Evolutionary conservation across 2,797 vertebrate species (phyloP).

Genomic region (Sebastes matsubarae): DNA sequence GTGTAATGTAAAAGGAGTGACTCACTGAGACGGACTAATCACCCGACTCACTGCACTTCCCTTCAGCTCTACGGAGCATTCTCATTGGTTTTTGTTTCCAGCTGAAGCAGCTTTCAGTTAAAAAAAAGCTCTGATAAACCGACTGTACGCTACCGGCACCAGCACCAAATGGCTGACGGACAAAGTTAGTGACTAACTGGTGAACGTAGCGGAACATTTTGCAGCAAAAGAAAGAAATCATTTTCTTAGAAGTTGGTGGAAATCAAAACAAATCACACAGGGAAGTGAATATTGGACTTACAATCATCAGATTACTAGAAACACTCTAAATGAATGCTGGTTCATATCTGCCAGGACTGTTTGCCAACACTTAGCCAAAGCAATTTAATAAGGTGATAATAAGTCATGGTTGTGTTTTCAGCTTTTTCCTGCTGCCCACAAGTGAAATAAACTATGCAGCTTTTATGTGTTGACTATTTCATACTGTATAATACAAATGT

Average conservation of each 20-base stretch:
- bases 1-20: background rate
- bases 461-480: background rate
- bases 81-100: background rate
- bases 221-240: too few relatives aligned
- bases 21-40: background rate
- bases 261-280: background rate
- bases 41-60: background rate
- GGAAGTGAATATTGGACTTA: background rate
- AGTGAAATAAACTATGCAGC: background rate
- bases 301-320: background rate
- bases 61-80: background rate
- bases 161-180: background rate
- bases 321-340: background rate
- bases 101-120: background rate
- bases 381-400: background rate
- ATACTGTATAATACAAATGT: background rate
- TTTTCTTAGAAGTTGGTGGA: background rate
- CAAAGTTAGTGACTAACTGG: background rate
- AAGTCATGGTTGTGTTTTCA: background rate
- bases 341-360: background rate
- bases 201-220: background rate
- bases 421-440: background rate
- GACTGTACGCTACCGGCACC: too few relatives aligned
- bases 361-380: background rate
- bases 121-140: background rate